These are phyloP conservation scores for Steromphala cineraria DNA, from an alignment of 2,888 invertebrate genomes.

Conservation along the genomic window DNA sequence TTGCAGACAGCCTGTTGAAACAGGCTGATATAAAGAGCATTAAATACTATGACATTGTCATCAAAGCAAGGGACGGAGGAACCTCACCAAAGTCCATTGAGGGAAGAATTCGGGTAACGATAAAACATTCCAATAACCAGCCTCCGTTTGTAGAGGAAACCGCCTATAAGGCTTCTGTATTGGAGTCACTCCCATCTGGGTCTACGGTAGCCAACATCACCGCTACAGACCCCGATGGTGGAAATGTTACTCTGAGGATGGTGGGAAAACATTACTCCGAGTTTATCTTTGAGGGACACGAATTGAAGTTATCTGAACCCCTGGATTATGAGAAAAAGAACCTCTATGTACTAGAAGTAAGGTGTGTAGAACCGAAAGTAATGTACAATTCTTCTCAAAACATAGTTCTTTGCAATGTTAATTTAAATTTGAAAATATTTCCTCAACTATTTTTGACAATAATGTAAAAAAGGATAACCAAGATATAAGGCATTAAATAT, in stretches of 20 bases:
- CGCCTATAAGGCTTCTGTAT: background rate
- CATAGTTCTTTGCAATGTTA: no score
- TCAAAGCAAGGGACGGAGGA: background rate
- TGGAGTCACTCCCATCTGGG: background rate
- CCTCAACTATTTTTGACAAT: no score
- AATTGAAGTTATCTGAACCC: background rate
- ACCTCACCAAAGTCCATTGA: background rate
- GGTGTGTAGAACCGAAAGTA: background rate
- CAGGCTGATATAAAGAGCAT: background rate
- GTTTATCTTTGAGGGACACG: background rate
- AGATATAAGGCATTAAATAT: no score
- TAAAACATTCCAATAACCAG: background rate
- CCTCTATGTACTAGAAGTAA: background rate
- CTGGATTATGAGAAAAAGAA: background rate
- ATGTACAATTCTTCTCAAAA: no score
- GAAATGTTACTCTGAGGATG: background rate
- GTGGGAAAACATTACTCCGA: background rate
- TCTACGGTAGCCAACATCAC: background rate
- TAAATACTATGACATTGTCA: background rate
- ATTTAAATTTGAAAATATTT: no score
- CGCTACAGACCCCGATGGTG: background rate
- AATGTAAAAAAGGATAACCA: no score
- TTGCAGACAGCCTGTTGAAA: background rate
- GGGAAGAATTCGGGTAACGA: background rate
- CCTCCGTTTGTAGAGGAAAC: background rate